These are phyloP conservation scores for Hydrolagus affinis DNA, from an alignment of 2,113 vertebrate genomes.

Conservation along the genomic window DNA sequence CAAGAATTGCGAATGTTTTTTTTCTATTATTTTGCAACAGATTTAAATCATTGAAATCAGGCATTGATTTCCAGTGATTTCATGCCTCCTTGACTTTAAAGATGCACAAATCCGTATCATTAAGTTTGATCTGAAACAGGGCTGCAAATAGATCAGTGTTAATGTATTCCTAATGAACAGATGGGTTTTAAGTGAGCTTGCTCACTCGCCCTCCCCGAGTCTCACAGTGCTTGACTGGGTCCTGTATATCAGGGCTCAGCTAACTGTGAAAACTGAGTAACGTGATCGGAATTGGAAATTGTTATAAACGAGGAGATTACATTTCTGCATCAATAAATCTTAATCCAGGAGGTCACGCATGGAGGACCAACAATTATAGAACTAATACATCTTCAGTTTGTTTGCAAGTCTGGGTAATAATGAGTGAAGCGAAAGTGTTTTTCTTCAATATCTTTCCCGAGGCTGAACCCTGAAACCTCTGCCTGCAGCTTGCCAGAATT, in stretches of 20 bases:
- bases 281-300: neutral
- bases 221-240: neutral
- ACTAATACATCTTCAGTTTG: neutral
- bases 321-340: neutral
- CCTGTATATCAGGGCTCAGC: slow-evolving; percentile 3
- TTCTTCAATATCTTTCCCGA: neutral
- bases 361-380: neutral
- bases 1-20: neutral
- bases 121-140: slow-evolving; percentile 12
- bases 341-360: neutral
- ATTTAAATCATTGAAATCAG: neutral
- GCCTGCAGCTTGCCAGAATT: neutral
- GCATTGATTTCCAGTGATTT: slow-evolving; percentile 8
- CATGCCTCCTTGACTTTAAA: neutral
- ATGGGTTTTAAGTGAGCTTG: neutral
- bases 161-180: neutral
- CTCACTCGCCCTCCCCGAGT: neutral
- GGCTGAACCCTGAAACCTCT: neutral
- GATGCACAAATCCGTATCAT: neutral
- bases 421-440: neutral
- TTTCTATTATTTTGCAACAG: neutral
- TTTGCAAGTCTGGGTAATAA: neutral
- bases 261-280: neutral
- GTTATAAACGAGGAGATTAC: neutral
- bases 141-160: neutral